phyloP scores from a whole-genome alignment of 1,140 invertebrate species.

The Bathynomus jamesi region DNA sequence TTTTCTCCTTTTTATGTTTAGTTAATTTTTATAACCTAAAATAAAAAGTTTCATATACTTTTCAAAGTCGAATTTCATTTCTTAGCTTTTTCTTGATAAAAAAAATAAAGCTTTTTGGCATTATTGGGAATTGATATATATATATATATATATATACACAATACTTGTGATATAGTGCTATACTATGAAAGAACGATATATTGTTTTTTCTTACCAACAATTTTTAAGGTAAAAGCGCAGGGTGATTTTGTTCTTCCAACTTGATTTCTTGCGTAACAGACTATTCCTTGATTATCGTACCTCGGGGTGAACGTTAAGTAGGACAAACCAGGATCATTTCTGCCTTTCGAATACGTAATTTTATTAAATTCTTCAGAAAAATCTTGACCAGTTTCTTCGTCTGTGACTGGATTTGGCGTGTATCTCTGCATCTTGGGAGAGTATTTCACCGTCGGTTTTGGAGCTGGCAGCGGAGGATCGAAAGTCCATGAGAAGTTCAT shows the following conservation, averaged over 20 bases:
- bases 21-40: too few relatives aligned
- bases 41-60: too few relatives aligned
- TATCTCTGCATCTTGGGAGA: background rate
- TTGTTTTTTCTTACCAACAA: background rate
- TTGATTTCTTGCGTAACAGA: background rate
- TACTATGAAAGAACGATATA: too few relatives aligned
- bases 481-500: background rate
- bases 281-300: background rate
- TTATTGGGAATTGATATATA: too few relatives aligned
- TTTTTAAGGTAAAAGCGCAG: background rate
- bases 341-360: background rate
- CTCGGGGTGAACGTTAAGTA: background rate
- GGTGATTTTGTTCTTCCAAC: background rate
- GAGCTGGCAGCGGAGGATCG: background rate
- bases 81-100: too few relatives aligned
- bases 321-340: background rate
- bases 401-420: background rate
- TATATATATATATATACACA: too few relatives aligned
- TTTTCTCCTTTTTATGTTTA: too few relatives aligned
- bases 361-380: background rate
- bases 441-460: background rate
- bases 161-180: too few relatives aligned
- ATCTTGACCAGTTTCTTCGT: background rate
- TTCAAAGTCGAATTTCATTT: too few relatives aligned
- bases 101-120: too few relatives aligned